Percentiles rank a stretch among this genome's conserved stretches.
These are phyloP conservation scores for Meriones psammophilus DNA, from an alignment of 2,797 vertebrate genomes.

Conservation along the genomic window DNA sequence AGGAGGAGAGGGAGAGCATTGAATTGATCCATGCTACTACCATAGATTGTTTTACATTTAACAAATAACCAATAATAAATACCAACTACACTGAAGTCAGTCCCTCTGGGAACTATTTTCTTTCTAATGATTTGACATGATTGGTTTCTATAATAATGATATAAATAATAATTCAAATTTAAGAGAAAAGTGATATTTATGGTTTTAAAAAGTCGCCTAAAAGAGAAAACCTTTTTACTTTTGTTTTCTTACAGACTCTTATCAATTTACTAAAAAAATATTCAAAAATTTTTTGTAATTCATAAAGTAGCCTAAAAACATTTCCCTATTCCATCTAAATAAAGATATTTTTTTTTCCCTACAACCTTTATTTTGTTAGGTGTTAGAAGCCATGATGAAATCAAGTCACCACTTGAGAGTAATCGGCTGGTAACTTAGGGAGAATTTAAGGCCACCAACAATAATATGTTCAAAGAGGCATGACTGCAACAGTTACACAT, in stretches of 20 bases:
- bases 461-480: background rate
- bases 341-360: background rate
- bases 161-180: background rate
- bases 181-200: background rate
- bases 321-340: background rate
- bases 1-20: too few relatives aligned
- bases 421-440: background rate
- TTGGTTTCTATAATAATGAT: background rate
- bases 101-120: constrained; percentile 17
- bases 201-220: background rate
- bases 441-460: background rate
- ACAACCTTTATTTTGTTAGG: background rate
- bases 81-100: background rate
- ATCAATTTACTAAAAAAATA: background rate
- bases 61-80: background rate
- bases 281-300: background rate
- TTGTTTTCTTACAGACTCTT: constrained; percentile 10
- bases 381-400: background rate
- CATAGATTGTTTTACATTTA: background rate
- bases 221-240: background rate
- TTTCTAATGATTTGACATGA: background rate
- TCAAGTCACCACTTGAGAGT: background rate
- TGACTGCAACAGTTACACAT: background rate
- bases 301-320: background rate
- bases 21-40: background rate